Conservation (phyloP, 2,797 vertebrate genomes). For the Chelon auratus region DNA sequence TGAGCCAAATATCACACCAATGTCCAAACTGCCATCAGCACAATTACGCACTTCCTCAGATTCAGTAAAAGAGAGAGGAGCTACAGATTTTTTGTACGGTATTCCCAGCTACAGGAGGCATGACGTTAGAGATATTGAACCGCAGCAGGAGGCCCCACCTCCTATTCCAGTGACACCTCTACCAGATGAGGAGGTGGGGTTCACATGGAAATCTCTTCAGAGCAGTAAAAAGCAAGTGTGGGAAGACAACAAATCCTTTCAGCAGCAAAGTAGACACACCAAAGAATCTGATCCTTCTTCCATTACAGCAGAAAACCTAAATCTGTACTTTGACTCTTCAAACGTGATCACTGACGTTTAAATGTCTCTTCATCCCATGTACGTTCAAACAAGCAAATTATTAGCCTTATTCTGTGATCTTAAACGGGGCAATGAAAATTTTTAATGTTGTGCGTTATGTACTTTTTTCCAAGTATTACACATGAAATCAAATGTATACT, state of each 20-base stretch:
- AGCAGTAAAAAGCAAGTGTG: constrained; percentile 52
- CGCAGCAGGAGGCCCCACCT: constrained; percentile 45
- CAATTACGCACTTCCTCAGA: constrained; percentile 18
- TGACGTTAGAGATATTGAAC: constrained; percentile 19
- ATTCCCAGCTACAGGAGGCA: constrained; percentile 56
- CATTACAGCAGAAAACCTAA: neutral
- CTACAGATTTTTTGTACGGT: constrained; percentile 29
- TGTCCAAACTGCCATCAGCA: constrained; percentile 28
- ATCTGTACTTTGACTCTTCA: constrained; percentile 29
- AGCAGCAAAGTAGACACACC: constrained; percentile 72
- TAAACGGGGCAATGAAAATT: neutral
- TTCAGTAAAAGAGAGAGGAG: constrained; percentile 22
- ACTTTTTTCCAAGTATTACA: neutral
- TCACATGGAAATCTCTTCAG: constrained; percentile 49
- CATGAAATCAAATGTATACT: constrained; percentile 35
- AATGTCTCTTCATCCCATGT: neutral
- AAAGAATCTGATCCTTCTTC: constrained; percentile 53
- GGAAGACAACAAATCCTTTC: constrained; percentile 48
- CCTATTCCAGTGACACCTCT: constrained; percentile 44
- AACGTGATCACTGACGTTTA: constrained; percentile 52
- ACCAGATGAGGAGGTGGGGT: constrained; percentile 37
- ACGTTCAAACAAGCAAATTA: neutral
- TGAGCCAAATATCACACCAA: constrained; percentile 2
- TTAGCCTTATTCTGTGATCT: neutral
- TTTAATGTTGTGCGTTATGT: constrained; percentile 5